These are phyloP conservation scores for Rhynchomys soricoides DNA, from an alignment of 2,113 vertebrate genomes.

Conservation along the genomic window DNA sequence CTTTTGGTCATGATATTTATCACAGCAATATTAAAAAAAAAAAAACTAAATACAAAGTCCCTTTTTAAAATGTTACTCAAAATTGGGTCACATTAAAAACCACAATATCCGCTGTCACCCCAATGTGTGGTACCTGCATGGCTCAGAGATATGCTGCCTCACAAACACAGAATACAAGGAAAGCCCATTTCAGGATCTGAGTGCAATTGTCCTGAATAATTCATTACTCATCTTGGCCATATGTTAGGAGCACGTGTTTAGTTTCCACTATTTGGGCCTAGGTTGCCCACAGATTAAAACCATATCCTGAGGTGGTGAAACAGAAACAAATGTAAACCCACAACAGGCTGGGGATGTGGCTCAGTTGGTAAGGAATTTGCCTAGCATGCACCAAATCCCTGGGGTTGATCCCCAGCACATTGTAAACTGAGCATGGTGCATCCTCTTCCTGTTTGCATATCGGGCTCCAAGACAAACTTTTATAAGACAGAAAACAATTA, in stretches of 20 bases:
- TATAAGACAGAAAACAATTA: neutral
- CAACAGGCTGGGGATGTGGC: neutral
- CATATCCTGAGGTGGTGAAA: neutral
- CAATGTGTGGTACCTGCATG: neutral
- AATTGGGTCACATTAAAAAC: neutral
- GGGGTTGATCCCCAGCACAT: neutral
- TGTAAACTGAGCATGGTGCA: neutral
- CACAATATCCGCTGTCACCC: no score
- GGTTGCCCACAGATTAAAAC: neutral
- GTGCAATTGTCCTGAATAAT: neutral
- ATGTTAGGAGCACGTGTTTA: neutral
- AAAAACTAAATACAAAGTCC: neutral
- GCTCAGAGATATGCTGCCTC: neutral
- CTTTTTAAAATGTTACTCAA: neutral
- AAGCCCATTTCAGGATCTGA: neutral
- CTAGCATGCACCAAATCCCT: neutral
- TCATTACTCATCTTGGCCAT: neutral
- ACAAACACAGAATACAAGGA: neutral
- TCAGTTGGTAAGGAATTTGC: neutral
- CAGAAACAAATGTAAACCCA: neutral
- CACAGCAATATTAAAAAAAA: neutral
- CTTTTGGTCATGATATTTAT: neutral
- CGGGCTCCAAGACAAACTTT: neutral
- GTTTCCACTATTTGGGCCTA: neutral
- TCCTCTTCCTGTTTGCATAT: neutral